Evolutionary conservation across 2,888 invertebrate genomes (phyloP), one percentile per base, ranked within the genome.

Genomic region (Eledona agricola): DNA sequence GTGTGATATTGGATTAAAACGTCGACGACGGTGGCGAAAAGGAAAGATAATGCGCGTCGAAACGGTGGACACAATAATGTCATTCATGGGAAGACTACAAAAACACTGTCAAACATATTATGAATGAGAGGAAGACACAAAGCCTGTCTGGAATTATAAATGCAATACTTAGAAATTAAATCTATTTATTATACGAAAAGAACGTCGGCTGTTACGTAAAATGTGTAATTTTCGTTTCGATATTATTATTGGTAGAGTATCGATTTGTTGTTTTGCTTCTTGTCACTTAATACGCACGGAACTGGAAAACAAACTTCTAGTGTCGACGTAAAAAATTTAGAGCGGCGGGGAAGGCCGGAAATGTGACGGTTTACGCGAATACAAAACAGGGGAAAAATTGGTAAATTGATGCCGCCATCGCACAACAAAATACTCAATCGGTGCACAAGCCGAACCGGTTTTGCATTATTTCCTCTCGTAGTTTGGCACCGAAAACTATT

Each of bases 71-170:
- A 66, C 64, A 65, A 63, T 64, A 62, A 64, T 66, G 66, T 68
- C 68, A 67, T 68, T 65, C 67, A 64, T 57, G 60, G 57, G 57
- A 58, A 58, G 64, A 64, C 56, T 63, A 67, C 66, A 64, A 66
- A 66, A 67, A 69, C 64, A 57, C 64, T 68, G 69, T 69, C 67
- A 69, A 68, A 66, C 67, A 65, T 45, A 45, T 63, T 63, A 64
- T 72, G 72, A 72, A 73, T 72, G 72, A 68, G 64, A 72, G 73
- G 73, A 73, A 72, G 71, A 65, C 66, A 69, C 66, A 70, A 67
- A 61, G 64, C 69, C 64, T 69, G 72, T 69, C 71, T 70, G 59
- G 73, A 72, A 73, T 73, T 67, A 67, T 64, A 70, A 73, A 65
- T 62, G 63, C 58, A 60, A 65, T 69, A 67, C 66, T 66, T 64